Evolutionary conservation across 2,888 invertebrate genomes (phyloP), one percentile per base, ranked within the genome.

Genomic region (Girardia tigrina): DNA sequence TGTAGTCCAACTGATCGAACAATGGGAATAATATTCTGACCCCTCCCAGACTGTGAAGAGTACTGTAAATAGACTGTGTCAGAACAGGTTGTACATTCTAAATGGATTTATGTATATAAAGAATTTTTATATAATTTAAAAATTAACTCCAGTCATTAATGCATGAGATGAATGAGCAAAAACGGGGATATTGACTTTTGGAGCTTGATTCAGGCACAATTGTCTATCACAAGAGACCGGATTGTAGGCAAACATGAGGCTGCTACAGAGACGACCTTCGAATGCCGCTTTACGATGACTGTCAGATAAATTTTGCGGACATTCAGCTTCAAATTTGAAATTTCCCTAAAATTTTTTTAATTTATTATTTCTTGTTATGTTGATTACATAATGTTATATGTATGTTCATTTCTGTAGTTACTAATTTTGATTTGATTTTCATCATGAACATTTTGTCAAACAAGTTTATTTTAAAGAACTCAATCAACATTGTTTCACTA

Each of bases 131-230:
- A 12, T 36, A 73, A 27, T 26, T 23, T 8, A 12, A 6, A 28
- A 2, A 75, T 80, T 79, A 79, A 86, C 86, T 90, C 92, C 92
- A 81, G 94, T 88, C 97, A 98, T 98, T 81, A 98, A 89, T 79
- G 97, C 97, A 86, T 99, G 98, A 75, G 98, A 97, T 79, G 94
- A 94, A 87, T 98, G 98, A 82, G 97, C 94, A 88, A 98, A 99
- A 87, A 92, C 94, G 79, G 94, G 92, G 81, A 90, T 88, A 86
- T 94, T 95, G 83, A 93, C 93, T 87, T 95, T 97, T 76, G 97
- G 95, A 80, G 95, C 93, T 72, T 94, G 94, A 87, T 97, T 95
- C 80, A 98, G 88, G 86, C 97, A 97, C 78, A 99, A 88, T 86
- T 98, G 97, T 79, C 94, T 92, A 86, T 98, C 97, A 79, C 98